phyloP scores from a whole-genome alignment of 2,888 invertebrate species.

The Aporophyla nigra region DNA sequence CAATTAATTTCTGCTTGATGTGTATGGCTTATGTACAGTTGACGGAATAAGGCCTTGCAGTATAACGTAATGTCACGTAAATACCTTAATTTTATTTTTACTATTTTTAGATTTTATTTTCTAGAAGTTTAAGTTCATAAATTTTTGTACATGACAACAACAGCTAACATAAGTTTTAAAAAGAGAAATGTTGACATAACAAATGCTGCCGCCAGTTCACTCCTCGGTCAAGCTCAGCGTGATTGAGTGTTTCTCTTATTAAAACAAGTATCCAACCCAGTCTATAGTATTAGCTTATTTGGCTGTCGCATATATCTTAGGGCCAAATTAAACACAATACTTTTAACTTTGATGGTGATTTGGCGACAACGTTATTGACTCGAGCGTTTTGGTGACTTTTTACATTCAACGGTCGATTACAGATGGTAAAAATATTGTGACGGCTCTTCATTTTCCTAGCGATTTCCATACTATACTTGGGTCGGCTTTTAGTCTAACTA shows the following conservation, averaged over 20 bases:
- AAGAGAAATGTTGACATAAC: not conserved
- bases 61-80: no score
- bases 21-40: not conserved
- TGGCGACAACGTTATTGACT: not conserved
- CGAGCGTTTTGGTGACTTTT: not conserved
- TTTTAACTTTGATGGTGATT: not conserved
- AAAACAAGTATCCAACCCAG: not conserved
- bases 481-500: no score
- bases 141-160: not conserved
- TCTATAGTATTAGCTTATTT: not conserved
- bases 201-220: not conserved
- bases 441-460: no score
- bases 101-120: not conserved
- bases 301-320: not conserved
- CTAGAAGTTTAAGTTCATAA: not conserved
- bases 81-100: no score
- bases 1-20: not conserved
- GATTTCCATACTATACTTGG: no score
- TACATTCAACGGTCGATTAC: not conserved
- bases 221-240: not conserved
- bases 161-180: not conserved
- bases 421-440: not conserved
- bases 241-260: not conserved
- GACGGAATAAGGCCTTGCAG: not conserved
- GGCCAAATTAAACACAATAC: not conserved